Evolutionary conservation across 2,888 invertebrate genomes (phyloP), one percentile per base, ranked within the genome.

Genomic region (Agrotis segetum): DNA sequence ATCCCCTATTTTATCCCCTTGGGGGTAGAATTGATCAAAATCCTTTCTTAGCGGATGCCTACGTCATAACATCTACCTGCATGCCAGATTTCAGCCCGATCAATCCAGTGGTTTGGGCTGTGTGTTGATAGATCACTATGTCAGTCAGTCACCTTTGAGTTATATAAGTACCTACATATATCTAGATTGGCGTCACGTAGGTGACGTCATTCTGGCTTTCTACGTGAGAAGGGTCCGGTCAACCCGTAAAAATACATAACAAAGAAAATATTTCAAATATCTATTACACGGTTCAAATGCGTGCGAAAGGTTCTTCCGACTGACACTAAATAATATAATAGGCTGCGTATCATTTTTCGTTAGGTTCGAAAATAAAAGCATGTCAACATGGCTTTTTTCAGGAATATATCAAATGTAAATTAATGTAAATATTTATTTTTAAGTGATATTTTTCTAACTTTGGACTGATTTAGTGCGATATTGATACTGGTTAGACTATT

Each of bases 181-280:
- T n/a, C n/a, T n/a, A n/a, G n/a, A n/a, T n/a, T 67, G 56, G 49
- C 52, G 65, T 67, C 56, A 40, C 59, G 21, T 62, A 49, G 67
- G 62, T 76, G 75, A 84, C 67, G 87, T 85, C 87, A 84, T 82
- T 74, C 76, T 83, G 85, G 83, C 85, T 88, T 87, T 84, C 70
- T 71, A 70, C 70, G 52, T 90, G 90, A 89, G 84, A 87, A 85
- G 90, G 90, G 90, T 90, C 72, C 71, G 79, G 77, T 81, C 82
- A 84, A 85, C 82, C 84, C 82, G 65, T 81, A 77, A 85, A 85
- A 85, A 83, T 80, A 84, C 84, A 81, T 84, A 82, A 83, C 81
- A 84, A 70, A 81, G 68, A 79, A 85, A 87, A 87, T 87, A 83
- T 86, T 81, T 85, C 73, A 79, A 71, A 79, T 86, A 83, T 85